Base-by-base conservation (phyloP, 2,888 invertebrate species). In the Conomelus anceps region DNA sequence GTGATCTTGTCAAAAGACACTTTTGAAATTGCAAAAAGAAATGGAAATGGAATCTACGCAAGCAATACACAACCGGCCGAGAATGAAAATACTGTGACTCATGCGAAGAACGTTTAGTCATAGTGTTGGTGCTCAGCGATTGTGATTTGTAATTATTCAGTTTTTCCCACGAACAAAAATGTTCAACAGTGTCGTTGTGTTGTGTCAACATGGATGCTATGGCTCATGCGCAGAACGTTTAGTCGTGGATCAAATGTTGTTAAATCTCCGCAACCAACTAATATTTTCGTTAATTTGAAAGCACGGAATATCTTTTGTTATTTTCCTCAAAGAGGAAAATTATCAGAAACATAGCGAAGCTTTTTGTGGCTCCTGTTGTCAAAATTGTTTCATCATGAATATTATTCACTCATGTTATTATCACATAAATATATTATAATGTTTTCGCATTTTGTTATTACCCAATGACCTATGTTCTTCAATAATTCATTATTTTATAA, bases 151-250 rank as follows among this genome's bases (percentile, higher is more conserved):
- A 88, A 90, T 26, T 23, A 89, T 29, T 88, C 87, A 84, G 22
- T 85, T 87, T 63, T 29, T 89, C n/a, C n/a, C n/a, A 34, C 34
- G 34, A 9, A 34, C 34, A n/a, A 63, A 63, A 63, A n/a, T 29
- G 34, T 89, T 89, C 26, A 87, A 84, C 89, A 85, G 88, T 22
- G 29, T 23, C 20, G 23, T 41, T 22, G 41, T 63, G 87, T 24
- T 22, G 22, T 41, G 63, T 7, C 63, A 63, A 63, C 63, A 63
- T 63, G 63, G 63, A 63, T n/a, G n/a, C 63, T 86, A 87, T n/a
- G 88, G 22, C 90, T 90, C 89, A 87, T 87, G 87, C 87, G 87
- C 87, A 87, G 90, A 89, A 90, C 90, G 87, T 90, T 90, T 87
- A 90, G 90, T 90, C 90, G 34, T 86, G 23, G 87, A 86, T 34